Base-by-base conservation (phyloP, 2,888 invertebrate species). In the Hypercompe scribonia region DNA sequence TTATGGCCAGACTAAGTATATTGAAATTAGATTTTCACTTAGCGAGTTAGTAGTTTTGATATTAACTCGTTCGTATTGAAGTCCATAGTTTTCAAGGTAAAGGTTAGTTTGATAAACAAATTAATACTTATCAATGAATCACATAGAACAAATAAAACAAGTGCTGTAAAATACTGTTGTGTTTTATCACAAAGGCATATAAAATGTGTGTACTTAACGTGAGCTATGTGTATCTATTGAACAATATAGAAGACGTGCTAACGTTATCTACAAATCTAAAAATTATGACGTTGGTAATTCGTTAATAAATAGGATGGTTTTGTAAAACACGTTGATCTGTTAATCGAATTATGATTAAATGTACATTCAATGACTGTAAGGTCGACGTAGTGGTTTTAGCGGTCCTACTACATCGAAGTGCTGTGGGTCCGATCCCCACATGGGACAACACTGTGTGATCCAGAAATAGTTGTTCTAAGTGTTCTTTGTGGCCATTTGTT, bases 71-170 rank as follows among this genome's bases (percentile, higher is more conserved):
- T n/a, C n/a, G 31, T 61, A 61, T 31, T 61, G 61, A 31, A 61
- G 18, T 7, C 18, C 61, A 31, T 61, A 31, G 2, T 31, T 61
- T 31, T 5, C 61, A 61, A 61, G 31, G 31, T 18, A 61, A 61
- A 61, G 28, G 31, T 61, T 67, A 36, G 18, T 50, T 64, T 70
- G 11, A 11, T 42, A 28, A 70, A 70, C 28, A 58, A 65, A 50
- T 65, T 33, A 70, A 24, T 63, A 64, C n/a, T 46, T 64, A 70
- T 64, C 70, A 42, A 63, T 69, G 69, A 69, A 36, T 69, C 69
- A 69, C 42, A 61, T 65, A 65, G n/a, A 65, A 58, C n/a, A 58
- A 58, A 58, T 21, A 50, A n/a, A 13, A 28, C 28, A 11, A 31
- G 31, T 28, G 31, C 31, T 31, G 61, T 18, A 61, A 66, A 36